phyloP scores from a whole-genome alignment of 2,113 vertebrate species.

The Thalassarche chlororhynchos region DNA sequence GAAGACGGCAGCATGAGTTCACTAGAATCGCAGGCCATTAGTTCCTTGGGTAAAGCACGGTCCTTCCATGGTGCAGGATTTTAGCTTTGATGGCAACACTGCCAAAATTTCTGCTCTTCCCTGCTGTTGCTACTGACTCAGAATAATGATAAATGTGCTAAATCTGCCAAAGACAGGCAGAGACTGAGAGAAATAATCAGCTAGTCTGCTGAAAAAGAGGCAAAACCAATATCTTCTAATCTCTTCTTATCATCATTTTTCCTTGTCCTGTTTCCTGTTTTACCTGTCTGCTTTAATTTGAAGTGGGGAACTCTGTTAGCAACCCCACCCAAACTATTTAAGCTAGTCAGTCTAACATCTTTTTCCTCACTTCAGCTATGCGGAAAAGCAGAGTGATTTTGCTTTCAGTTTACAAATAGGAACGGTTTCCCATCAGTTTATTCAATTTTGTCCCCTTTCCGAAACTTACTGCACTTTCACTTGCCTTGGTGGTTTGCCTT shows the following conservation, averaged over 20 bases:
- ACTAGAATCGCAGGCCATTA: neutral
- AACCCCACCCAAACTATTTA: neutral
- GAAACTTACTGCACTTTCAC: neutral
- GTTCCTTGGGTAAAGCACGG: neutral
- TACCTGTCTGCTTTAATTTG: neutral
- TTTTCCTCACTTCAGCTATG: neutral
- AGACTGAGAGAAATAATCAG: neutral
- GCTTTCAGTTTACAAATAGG: neutral
- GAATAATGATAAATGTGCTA: neutral
- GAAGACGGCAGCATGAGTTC: rapidly evolving
- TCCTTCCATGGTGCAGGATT: neutral
- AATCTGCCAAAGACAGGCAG: neutral
- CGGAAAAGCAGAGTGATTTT: neutral
- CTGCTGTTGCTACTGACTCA: neutral
- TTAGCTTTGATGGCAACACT: neutral
- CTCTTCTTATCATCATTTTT: neutral
- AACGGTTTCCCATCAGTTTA: neutral
- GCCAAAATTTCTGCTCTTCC: neutral
- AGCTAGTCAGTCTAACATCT: neutral
- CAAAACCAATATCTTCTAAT: neutral
- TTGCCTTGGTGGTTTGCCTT: neutral
- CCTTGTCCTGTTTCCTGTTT: neutral
- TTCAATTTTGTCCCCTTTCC: neutral
- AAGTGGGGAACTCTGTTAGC: neutral
- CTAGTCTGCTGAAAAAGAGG: neutral